phyloP scores from a whole-genome alignment of 2,113 vertebrate species.

The Sporophila hypoxantha region DNA sequence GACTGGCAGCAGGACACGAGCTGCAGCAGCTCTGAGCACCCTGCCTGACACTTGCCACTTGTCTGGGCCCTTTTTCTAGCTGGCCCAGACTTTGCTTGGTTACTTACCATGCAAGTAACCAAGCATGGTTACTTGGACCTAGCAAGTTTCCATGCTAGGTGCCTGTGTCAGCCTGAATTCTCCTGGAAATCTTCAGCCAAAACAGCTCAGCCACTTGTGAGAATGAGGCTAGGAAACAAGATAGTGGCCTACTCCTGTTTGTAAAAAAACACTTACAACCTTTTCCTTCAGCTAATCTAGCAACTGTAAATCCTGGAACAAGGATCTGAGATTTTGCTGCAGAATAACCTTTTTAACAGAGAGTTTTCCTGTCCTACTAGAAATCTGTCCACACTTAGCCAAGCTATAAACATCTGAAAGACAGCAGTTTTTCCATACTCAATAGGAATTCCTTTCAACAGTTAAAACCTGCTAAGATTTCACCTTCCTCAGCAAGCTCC shows the following conservation, averaged over 20 bases:
- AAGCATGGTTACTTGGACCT: no score
- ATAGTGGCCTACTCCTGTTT: not conserved
- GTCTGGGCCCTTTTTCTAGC: not conserved
- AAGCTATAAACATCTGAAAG: conserved; percentile 40
- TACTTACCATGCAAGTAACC: no score
- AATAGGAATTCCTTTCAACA: not conserved
- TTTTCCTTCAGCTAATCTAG: conserved; percentile 32
- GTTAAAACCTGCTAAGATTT: conserved; percentile 36
- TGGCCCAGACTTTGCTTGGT: not conserved
- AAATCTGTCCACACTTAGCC: conserved; percentile 30
- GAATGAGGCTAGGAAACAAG: conserved; percentile 9
- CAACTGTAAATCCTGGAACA: conserved; percentile 35
- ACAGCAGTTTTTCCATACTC: conserved; percentile 25
- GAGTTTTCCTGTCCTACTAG: conserved; percentile 40
- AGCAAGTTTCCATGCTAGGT: conserved; percentile 19
- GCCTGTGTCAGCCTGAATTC: not conserved
- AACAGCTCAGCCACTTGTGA: not conserved
- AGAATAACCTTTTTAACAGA: conserved; percentile 48
- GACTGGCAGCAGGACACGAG: not conserved
- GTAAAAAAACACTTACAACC: conserved; percentile 8
- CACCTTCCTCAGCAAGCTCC: not conserved
- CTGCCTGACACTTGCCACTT: not conserved
- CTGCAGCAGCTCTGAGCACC: not conserved
- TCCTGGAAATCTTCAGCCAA: not conserved
- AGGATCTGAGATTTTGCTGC: conserved; percentile 17